phyloP scores from a whole-genome alignment of 2,888 invertebrate genomes.

The Nymphalis polychloros region DNA sequence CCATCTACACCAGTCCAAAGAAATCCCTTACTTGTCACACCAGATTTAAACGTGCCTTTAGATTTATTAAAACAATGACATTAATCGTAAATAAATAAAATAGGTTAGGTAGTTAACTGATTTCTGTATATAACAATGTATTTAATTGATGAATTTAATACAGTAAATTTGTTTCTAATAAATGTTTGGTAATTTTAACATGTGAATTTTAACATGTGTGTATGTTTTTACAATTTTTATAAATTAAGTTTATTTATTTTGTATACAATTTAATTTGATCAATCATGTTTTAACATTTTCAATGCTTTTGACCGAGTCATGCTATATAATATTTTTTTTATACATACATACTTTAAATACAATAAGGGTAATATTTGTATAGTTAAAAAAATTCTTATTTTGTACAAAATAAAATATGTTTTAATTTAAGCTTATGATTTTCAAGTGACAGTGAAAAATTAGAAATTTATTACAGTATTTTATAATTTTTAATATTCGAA shows the following conservation, averaged over 20 bases:
- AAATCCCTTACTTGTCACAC: conserved; percentile 62
- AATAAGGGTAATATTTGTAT: neutral
- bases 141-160: neutral
- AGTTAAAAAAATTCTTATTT: neutral
- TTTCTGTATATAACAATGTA: conserved; percentile 22
- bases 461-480: neutral
- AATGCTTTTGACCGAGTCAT: neutral
- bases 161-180: neutral
- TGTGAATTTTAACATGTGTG: conserved; percentile 5
- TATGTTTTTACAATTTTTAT: neutral
- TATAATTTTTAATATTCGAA: conserved; percentile 1
- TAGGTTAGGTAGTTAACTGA: conserved; percentile 22
- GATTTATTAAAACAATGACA: conserved; percentile 68
- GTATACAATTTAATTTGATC: neutral
- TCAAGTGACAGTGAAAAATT: neutral
- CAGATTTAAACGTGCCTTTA: conserved; percentile 64
- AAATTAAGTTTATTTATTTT: neutral
- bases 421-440: neutral
- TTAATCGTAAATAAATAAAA: conserved; percentile 30
- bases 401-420: neutral
- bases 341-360: neutral
- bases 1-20: conserved; percentile 38
- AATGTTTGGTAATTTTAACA: neutral
- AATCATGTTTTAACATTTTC: neutral
- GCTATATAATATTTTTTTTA: too few species aligned